Evolutionary conservation across 2,888 invertebrate species (phyloP), one percentile per base, ranked within the genome.

Genomic region (Molanna angustata): DNA sequence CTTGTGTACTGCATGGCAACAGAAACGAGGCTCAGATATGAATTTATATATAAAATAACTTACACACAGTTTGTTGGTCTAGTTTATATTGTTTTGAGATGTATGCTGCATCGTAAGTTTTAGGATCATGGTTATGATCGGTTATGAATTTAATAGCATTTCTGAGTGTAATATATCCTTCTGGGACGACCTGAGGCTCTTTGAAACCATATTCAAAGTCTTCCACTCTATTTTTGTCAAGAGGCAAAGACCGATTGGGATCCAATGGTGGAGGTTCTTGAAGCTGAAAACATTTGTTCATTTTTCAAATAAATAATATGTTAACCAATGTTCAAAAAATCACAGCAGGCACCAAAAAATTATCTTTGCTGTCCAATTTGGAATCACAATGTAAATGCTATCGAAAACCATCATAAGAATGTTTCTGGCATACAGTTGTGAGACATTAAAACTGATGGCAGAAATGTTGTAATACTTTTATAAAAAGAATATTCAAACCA

Each of bases 11-110:
- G 2, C 3, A 16, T 14, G 16, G 9, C 39, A 37, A 14, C 16
- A 16, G 13, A 16, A 37, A 37, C 39, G 9, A n/a, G 11, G 11
- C 13, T 14, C 13, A 14, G 13, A 11, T 4, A 14, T 4, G 3
- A 37, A 37, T 17, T 41, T n/a, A 20, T 13, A 3, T 2, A 4
- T 17, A 11, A 20, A n/a, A 18, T 41, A 11, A 45, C 47, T 58
- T 64, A 84, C 84, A 70, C 60, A 80, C 72, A 62, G 69, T 65
- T 50, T 76, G 67, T 60, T 73, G 65, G 43, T 82, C 76, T 41
- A 88, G 60, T 59, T 80, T 78, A 63, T 83, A 82, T 42, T 83
- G 71, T 21, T 69, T 63, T 1, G 86, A 79, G 61, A 88, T 80
- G 56, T 64, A 66, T 31, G 71, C 67, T 1, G 67, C 64, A 17